Percentiles rank a stretch among this genome's conserved stretches.
phyloP scores from a whole-genome alignment of 2,113 vertebrate genomes.

The Osmerus mordax region DNA sequence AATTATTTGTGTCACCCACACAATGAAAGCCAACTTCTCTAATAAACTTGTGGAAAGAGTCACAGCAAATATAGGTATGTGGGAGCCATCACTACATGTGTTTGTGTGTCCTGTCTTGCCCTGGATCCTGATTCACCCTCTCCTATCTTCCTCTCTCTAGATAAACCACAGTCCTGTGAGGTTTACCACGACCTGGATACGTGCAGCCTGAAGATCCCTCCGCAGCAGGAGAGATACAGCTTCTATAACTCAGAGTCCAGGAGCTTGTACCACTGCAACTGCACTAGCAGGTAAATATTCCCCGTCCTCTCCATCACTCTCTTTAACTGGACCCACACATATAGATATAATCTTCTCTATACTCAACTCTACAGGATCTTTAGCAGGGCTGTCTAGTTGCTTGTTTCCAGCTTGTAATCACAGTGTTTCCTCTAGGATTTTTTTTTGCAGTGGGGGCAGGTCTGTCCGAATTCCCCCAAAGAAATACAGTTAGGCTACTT shows the following conservation, averaged over 20 bases:
- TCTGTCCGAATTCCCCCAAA: too few relatives aligned
- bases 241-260: constrained; percentile 63
- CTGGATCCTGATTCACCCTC: not conserved
- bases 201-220: constrained; percentile 70
- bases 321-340: not conserved
- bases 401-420: too few relatives aligned
- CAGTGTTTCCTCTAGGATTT: too few relatives aligned
- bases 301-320: not conserved
- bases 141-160: constrained; percentile 21
- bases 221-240: constrained; percentile 71
- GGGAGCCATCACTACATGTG: not conserved
- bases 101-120: not conserved
- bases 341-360: too few relatives aligned
- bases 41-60: not conserved
- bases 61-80: constrained; percentile 40
- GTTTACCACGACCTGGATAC: constrained; percentile 60
- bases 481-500: too few relatives aligned
- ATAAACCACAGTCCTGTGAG: constrained; percentile 36
- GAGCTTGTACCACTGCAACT: constrained; percentile 77
- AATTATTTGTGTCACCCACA: not conserved
- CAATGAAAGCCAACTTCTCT: not conserved
- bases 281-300: constrained; percentile 69
- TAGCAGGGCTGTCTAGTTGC: not conserved
- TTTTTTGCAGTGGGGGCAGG: too few relatives aligned
- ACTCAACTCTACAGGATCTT: not conserved